Conservation (phyloP, 2,113 vertebrate genomes). For the Protomyctophum bolini region DNA sequence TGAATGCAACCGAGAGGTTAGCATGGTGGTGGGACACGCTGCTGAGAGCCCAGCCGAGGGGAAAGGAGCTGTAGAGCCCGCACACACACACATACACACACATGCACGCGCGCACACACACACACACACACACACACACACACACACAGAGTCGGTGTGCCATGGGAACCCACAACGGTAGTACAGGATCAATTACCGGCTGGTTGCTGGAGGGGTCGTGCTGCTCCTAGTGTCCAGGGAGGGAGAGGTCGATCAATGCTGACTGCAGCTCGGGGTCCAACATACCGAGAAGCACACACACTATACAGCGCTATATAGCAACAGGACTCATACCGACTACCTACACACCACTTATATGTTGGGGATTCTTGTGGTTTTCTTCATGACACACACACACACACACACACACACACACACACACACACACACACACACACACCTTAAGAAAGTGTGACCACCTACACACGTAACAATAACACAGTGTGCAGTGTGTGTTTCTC, state of each 20-base stretch:
- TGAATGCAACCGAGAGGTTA: slow-evolving; percentile 51
- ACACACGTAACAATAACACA: slow-evolving; percentile 10
- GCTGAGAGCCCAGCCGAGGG: slow-evolving; percentile 42
- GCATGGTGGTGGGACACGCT: slow-evolving; percentile 41
- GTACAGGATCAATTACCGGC: slow-evolving; percentile 77
- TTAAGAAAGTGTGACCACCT: neutral
- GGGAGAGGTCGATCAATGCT: slow-evolving; percentile 70
- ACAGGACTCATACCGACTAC: slow-evolving; percentile 28
- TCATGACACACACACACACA: slow-evolving; percentile 4
- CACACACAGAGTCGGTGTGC: slow-evolving; percentile 45
- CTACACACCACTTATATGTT: slow-evolving; percentile 23
- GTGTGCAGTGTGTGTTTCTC: neutral
- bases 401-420: too few relatives aligned
- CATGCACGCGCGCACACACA: slow-evolving; percentile 28
- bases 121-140: slow-evolving; percentile 21
- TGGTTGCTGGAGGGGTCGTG: slow-evolving; percentile 73
- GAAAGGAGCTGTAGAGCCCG: slow-evolving; percentile 30
- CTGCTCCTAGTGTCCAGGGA: slow-evolving; percentile 68
- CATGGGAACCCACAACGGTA: slow-evolving; percentile 61
- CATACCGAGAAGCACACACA: slow-evolving; percentile 48
- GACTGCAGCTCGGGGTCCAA: slow-evolving; percentile 59
- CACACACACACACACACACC: too few relatives aligned
- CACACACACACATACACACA: neutral
- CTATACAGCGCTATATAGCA: slow-evolving; percentile 30
- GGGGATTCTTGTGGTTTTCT: slow-evolving; percentile 6